Evolutionary conservation across 2,888 invertebrate genomes (phyloP), one percentile per base, ranked within the genome.

Genomic region (Incurvaria masculella): DNA sequence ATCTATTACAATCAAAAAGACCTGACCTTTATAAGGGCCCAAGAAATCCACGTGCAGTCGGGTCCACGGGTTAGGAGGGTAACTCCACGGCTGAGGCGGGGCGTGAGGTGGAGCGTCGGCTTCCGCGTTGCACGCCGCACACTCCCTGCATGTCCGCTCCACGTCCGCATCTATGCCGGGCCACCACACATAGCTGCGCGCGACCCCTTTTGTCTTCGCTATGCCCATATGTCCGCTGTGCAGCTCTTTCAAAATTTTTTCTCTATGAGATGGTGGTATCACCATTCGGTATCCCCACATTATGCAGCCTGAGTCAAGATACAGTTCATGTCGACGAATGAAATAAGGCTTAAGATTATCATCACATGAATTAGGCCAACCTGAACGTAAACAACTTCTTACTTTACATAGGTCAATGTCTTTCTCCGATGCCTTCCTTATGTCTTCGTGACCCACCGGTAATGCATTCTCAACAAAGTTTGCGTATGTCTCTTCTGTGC

Each of bases 181-280:
- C 56, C 57, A 56, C 56, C 56, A 56, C 11, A 56, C 52, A 18
- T 51, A 51, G 33, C 55, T 49, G 2, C 49, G 44, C 4, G 51
- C 49, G 16, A 45, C 11, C 1, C 14, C 16, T 44, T 58, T 60
- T 39, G 48, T 56, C 45, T 55, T 56, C 1, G 56, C 53, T 6
- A 57, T 54, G 1, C 57, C 56, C 23, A 54, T 20, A 23, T 56
- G 55, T 17, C 53, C 27, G 1, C 17, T 20, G 27, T 58, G 55
- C n/a, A 57, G 39, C 20, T 55, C 49, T n/a, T 48, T 48, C 1
- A 56, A 46, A 2, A 59, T 23, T 2, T 8, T 21, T 21, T 44
- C 21, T 20, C 46, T 38, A 6, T 53, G 51, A 0, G 6, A 6
- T 3, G 1, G 16, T 1, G 57, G 54, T 21, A 57, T 47, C 0